Evolutionary conservation across 2,888 invertebrate genomes (phyloP), one percentile per base, ranked within the genome.

Genomic region (Polyommatus icarus): DNA sequence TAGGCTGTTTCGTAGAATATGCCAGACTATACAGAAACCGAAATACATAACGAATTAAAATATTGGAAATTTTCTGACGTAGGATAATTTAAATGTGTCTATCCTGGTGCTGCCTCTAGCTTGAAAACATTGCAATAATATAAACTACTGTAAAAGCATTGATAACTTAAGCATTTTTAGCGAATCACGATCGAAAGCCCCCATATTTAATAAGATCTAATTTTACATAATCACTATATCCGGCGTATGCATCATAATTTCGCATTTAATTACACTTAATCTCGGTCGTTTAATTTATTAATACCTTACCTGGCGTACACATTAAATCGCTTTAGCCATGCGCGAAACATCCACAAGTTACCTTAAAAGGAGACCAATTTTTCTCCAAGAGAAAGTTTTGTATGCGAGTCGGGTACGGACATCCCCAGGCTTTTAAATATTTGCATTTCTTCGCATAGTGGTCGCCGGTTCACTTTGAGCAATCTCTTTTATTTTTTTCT

Each of bases 341-440:
- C 32, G 77, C 54, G 83, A 84, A 85, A 85, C 87, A 88, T 88
- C 88, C 83, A 79, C 87, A 79, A 82, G 88, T 85, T 90, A 80
- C 92, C 93, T 81, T 92, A 90, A 85, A 93, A 88, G 92, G 92
- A 85, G 83, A 83, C 83, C 83, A 86, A 90, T 90, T 91, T 91
- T 92, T 90, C 88, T 85, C 85, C 81, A 82, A 83, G 91, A 86
- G 92, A 92, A 93, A 93, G 92, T 91, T 91, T 89, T 86, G 86
- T 87, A 87, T 88, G 87, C 87, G 84, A 85, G 83, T 83, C 83
- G 79, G 73, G 79, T 83, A 85, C 83, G 87, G 86, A 85, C 89
- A 86, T 88, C 87, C 85, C 84, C 79, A 81, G 85, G 86, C 89
- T 88, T 88, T 91, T 89, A 89, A 90, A 88, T 89, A 90, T 90